Evolutionary conservation across 1,140 invertebrate species (phyloP), one percentile per base, ranked within the genome.

Genomic region (Babylonia areolata): DNA sequence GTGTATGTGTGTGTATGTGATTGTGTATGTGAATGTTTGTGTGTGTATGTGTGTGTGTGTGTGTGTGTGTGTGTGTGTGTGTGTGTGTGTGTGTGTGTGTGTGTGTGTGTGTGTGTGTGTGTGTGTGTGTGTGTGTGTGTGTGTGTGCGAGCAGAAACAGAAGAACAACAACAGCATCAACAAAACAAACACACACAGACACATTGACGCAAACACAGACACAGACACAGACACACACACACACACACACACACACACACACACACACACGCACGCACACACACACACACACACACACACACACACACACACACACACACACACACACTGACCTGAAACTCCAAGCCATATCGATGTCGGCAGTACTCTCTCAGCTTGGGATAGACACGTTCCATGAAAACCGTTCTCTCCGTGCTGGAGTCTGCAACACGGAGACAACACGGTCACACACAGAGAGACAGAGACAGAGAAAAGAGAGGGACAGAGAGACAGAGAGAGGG

Each of bases 281-380:
- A 77, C 9, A 20, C 33, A 77, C 6, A 77, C 11, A 77, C 9
- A 77, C 9, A 77, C 9, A 39, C 33, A 40, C 9, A 77, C 9
- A 77, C 35, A 37, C 2, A 37, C 12, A 37, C 12, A 37, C 73
- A n/a, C 28, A 20, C 46, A 20, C 46, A 20, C 46, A 20, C 46
- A 20, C 46, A 20, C 46, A 51, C 46, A 87, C 77, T 98, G 79
- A 94, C 92, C 89, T 94, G 92, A 85, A 94, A 93, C 75, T 94
- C 93, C 12, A 93, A 75, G 11, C 92, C 91, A 89, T 93, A 91
- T 75, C 87, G 88, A 39, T 90, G 81, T 58, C 90, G 84, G 77
- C 92, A 91, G 78, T 93, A 92, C n/a, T 92, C 89, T 84, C 91
- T 86, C 0, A 94, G 86, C 51, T 87, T 86, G 23, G 93, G 93